Evolutionary conservation across 35 echinoderm and acorn worm genomes (phyloP).

Genomic region (Ophioderma brevispina): DNA sequence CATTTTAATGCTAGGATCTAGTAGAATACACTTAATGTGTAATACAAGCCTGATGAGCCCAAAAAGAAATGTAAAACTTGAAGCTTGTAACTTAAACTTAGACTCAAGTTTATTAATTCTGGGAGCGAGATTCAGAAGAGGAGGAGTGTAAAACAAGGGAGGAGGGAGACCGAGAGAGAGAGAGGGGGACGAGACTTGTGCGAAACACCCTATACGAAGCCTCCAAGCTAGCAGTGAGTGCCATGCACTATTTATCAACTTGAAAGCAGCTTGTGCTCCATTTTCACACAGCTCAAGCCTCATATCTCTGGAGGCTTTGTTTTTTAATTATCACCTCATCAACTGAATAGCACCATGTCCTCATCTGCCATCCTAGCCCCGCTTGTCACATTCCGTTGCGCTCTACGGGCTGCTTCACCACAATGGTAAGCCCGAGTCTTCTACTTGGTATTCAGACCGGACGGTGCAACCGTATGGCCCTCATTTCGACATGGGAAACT

Average conservation of each 20-base stretch:
- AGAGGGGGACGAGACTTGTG: not conserved
- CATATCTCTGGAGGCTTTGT: slow-evolving; percentile 1
- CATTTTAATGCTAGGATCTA: not conserved
- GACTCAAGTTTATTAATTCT: slow-evolving; percentile 7
- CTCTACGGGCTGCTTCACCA: not conserved
- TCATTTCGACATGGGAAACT: not conserved
- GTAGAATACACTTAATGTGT: slow-evolving; percentile 4
- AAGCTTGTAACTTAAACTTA: slow-evolving; percentile 5
- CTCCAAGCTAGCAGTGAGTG: not conserved
- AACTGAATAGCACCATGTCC: not conserved
- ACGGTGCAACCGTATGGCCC: not conserved
- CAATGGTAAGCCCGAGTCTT: not conserved
- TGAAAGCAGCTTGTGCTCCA: not conserved
- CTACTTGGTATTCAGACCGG: not conserved
- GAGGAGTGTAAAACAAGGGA: no score
- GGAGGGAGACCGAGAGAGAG: not conserved
- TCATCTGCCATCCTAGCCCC: not conserved
- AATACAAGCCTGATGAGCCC: not conserved
- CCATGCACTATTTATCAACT: slow-evolving; percentile 9
- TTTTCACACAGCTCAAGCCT: not conserved
- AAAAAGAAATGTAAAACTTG: not conserved
- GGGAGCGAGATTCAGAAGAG: no score
- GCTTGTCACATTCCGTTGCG: not conserved
- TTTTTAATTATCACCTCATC: slow-evolving; percentile 10
- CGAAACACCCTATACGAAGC: not conserved